These are phyloP conservation scores for Oncorhynchus tshawytscha DNA, from an alignment of 2,113 vertebrate genomes.

Conservation along the genomic window DNA sequence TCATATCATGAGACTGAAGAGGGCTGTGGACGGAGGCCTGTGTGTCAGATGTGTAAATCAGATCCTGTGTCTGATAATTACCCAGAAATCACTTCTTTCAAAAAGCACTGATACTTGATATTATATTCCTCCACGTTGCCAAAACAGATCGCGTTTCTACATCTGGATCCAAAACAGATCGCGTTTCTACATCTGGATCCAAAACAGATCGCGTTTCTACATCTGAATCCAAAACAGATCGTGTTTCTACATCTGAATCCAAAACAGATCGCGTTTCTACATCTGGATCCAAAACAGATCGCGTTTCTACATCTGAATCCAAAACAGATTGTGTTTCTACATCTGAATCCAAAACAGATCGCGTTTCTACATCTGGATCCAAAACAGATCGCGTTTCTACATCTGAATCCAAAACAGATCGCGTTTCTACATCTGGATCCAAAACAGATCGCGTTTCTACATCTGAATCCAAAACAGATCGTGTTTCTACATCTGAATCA, in stretches of 20 bases:
- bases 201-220: not conserved
- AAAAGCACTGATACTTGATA: conserved; percentile 24
- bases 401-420: too few relatives aligned
- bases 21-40: conserved; percentile 9
- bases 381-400: too few relatives aligned
- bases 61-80: conserved; percentile 38
- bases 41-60: conserved; percentile 34
- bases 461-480: too few relatives aligned
- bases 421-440: too few relatives aligned
- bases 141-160: conserved; percentile 24
- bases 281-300: conserved; percentile 13
- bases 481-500: too few relatives aligned
- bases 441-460: too few relatives aligned
- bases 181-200: not conserved
- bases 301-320: too few relatives aligned
- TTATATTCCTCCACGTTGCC: conserved; percentile 30
- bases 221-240: conserved; percentile 3
- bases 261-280: conserved; percentile 22
- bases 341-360: too few relatives aligned
- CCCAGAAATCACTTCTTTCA: conserved; percentile 30
- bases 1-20: conserved; percentile 34
- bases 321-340: too few relatives aligned
- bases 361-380: too few relatives aligned
- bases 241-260: not conserved
- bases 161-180: conserved; percentile 9